Conservation (phyloP, 2,888 invertebrate species). For the Octonoba sinensis region DNA sequence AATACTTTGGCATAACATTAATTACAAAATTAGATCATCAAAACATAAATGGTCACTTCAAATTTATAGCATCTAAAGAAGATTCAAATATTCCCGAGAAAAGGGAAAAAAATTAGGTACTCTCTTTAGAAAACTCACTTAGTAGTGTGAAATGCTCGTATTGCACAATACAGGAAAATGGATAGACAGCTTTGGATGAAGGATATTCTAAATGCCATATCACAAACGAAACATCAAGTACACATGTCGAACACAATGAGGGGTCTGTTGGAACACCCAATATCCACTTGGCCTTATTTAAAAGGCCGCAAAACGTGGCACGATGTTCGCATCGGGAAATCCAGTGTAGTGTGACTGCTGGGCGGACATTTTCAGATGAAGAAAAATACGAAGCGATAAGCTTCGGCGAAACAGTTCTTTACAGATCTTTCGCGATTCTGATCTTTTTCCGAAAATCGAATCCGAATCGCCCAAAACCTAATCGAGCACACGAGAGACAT, state of each 20-base stretch:
- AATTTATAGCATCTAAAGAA: neutral
- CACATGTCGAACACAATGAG: conserved; percentile 41
- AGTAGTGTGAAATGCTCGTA: neutral
- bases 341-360: conserved; percentile 18
- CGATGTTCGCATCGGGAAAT: conserved; percentile 29
- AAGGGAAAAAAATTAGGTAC: too few species aligned
- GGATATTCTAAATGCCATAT: conserved; percentile 21
- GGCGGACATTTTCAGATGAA: conserved; percentile 6
- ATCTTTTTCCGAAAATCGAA: conserved; percentile 21
- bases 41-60: too few species aligned
- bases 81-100: neutral
- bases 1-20: too few species aligned
- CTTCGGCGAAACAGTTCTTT: conserved; percentile 10
- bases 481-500: conserved; percentile 33
- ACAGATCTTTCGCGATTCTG: too few species aligned
- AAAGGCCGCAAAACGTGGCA: conserved; percentile 61
- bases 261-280: conserved; percentile 49
- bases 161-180: neutral
- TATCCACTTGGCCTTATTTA: conserved; percentile 60
- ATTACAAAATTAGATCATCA: too few species aligned
- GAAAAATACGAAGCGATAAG: conserved; percentile 7
- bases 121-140: neutral
- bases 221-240: conserved; percentile 28
- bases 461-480: conserved; percentile 32
- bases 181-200: neutral